Conservation (phyloP, 2,797 vertebrate species). For the Molossus molossus region DNA sequence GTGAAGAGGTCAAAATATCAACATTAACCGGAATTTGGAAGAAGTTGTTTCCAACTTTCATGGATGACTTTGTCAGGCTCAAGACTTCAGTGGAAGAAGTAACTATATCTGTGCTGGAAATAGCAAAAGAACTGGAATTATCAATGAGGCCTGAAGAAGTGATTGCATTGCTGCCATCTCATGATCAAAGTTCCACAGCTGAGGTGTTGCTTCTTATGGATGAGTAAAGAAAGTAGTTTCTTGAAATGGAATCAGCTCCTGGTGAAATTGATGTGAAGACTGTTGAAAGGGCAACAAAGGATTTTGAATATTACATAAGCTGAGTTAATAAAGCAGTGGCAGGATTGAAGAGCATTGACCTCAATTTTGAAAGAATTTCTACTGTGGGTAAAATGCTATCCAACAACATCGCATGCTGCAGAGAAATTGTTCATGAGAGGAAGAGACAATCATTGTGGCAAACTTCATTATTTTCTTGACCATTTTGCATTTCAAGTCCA, state of each 20-base stretch:
- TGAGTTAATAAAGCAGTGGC: neutral
- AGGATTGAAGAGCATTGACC: neutral
- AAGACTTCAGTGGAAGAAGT: neutral
- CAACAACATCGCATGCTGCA: neutral
- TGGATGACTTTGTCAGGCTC: neutral
- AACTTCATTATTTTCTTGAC: neutral
- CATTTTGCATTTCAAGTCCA: slow-evolving; percentile 37
- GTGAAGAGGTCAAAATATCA: neutral
- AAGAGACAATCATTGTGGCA: neutral
- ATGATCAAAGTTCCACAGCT: neutral
- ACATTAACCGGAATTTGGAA: neutral
- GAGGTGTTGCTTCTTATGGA: neutral
- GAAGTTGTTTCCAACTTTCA: neutral
- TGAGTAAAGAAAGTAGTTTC: neutral
- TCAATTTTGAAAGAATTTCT: neutral
- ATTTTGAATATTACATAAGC: neutral
- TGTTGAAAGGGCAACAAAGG: neutral
- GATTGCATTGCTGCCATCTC: neutral
- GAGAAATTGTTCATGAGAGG: neutral
- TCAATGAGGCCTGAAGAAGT: neutral
- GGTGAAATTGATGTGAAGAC: neutral
- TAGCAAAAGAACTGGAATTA: neutral
- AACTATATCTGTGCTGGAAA: neutral
- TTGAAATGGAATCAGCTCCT: neutral
- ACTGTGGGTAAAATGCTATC: neutral